These are phyloP conservation scores for Xanthostigma xanthostigma DNA, from an alignment of 2,888 invertebrate species.

Conservation along the genomic window DNA sequence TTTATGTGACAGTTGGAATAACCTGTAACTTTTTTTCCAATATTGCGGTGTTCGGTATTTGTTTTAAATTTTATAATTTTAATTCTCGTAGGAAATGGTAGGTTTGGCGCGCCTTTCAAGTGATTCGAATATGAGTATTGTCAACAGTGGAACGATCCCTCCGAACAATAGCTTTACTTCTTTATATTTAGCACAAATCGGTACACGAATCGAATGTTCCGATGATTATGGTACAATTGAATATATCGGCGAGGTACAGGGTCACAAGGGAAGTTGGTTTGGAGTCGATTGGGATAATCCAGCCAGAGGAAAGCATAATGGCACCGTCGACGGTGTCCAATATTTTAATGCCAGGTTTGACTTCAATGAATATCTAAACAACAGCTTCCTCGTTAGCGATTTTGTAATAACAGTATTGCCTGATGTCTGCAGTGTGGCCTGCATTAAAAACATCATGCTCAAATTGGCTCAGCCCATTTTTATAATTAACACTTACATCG, in stretches of 20 bases:
- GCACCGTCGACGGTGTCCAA: slow-evolving; percentile 59
- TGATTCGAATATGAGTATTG: not conserved
- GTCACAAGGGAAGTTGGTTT: slow-evolving; percentile 64
- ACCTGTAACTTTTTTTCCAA: too few species aligned
- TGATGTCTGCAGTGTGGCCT: too few species aligned
- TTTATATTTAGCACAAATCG: slow-evolving; percentile 15
- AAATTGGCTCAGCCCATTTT: too few species aligned
- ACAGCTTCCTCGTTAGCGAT: too few species aligned
- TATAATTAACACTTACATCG: too few species aligned
- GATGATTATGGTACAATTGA: slow-evolving; percentile 43
- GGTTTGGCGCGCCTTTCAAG: not conserved
- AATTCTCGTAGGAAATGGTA: not conserved
- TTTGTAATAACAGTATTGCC: too few species aligned
- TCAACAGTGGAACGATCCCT: not conserved
- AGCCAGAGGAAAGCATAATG: slow-evolving; percentile 83
- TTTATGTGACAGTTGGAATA: too few species aligned
- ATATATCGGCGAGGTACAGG: slow-evolving; percentile 60
- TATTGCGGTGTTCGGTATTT: too few species aligned
- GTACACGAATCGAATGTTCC: slow-evolving; percentile 24
- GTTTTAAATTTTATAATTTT: too few species aligned
- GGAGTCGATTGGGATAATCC: slow-evolving; percentile 96
- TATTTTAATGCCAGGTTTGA: slow-evolving; percentile 62
- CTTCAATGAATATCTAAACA: not conserved
- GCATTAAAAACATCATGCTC: too few species aligned
- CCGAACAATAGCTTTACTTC: not conserved